Conservation (phyloP, 2,113 vertebrate species). For the Lucifuga dentata region DNA sequence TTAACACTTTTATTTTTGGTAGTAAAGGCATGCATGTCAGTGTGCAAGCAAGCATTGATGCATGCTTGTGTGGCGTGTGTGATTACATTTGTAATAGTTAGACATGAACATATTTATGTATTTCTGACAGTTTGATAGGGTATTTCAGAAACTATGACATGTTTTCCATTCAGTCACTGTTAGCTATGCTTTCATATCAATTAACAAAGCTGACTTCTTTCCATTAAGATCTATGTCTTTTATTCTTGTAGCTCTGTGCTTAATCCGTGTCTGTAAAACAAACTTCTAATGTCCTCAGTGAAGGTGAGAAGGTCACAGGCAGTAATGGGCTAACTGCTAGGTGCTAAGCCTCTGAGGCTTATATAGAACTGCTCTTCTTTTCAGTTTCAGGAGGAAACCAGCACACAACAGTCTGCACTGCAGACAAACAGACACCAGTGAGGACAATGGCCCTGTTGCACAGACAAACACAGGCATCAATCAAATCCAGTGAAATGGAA, state of each 20-base stretch:
- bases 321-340: conserved; percentile 59
- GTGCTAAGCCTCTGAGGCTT: conserved; percentile 48
- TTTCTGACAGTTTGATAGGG: not conserved
- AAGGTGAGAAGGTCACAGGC: conserved; percentile 45
- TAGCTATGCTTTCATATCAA: not conserved
- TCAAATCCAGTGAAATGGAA: conserved; percentile 81
- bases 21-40: not conserved
- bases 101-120: not conserved
- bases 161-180: conserved; percentile 17
- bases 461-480: conserved; percentile 80
- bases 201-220: conserved; percentile 12
- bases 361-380: conserved; percentile 60
- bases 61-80: conserved; percentile 6
- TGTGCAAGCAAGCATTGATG: not conserved
- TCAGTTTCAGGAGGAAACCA: conserved; percentile 73
- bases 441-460: conserved; percentile 76
- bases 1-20: too few relatives aligned
- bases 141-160: conserved; percentile 18
- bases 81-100: not conserved
- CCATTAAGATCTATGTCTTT: conserved; percentile 12
- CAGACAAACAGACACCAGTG: conserved; percentile 79
- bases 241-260: not conserved
- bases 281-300: conserved; percentile 21
- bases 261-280: conserved; percentile 51
- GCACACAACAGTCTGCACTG: conserved; percentile 71